A percentile compares a stretch with the other conserved stretches of the same genome.
These are phyloP conservation scores for Crematogaster levior DNA, from an alignment of 2,888 invertebrate genomes.

Conservation along the genomic window DNA sequence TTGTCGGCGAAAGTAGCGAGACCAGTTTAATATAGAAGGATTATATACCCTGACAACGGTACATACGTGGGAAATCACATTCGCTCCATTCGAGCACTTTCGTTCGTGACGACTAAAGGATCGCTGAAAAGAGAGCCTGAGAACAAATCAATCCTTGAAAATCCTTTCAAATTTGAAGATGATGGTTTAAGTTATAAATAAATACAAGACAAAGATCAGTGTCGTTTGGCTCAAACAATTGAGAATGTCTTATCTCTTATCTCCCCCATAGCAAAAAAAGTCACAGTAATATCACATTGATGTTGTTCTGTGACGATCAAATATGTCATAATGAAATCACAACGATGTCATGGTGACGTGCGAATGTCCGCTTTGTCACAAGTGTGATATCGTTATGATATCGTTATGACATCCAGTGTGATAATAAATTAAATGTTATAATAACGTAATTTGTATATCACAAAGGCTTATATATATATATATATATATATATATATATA, in stretches of 20 bases:
- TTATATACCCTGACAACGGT: constrained; percentile 46
- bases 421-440: too few relatives aligned
- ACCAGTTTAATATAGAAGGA: constrained; percentile 56
- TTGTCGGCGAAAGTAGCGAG: constrained; percentile 62
- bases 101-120: constrained; percentile 18
- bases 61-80: constrained; percentile 68
- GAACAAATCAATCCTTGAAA: constrained; percentile 39
- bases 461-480: too few relatives aligned
- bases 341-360: too few relatives aligned
- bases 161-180: neutral
- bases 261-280: too few relatives aligned
- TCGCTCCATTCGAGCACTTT: constrained; percentile 19
- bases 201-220: constrained; percentile 5
- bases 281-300: too few relatives aligned
- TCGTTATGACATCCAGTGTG: too few relatives aligned
- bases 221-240: neutral
- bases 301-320: too few relatives aligned
- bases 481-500: too few relatives aligned
- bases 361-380: too few relatives aligned
- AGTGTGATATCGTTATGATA: too few relatives aligned
- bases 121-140: constrained; percentile 4
- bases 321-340: too few relatives aligned
- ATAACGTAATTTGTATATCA: too few relatives aligned
- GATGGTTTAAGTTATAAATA: neutral
- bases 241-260: neutral